These are phyloP conservation scores for Hydrophis major DNA, from an alignment of 2,797 vertebrate genomes.

Conservation along the genomic window DNA sequence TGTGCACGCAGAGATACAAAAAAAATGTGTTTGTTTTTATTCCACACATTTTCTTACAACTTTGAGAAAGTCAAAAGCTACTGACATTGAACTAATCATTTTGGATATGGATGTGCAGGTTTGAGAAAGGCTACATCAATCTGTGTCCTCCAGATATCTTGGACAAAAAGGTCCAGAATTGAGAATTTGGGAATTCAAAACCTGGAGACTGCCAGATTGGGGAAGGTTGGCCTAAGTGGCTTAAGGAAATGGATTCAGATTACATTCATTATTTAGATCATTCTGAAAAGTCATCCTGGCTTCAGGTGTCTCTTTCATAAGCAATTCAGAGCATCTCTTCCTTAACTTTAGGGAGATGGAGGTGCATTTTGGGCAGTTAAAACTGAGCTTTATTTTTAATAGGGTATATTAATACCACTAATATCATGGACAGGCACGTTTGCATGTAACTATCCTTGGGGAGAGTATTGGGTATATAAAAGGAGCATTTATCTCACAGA, in stretches of 20 bases:
- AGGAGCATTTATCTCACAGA: no score
- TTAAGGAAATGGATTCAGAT: neutral
- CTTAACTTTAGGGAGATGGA: neutral
- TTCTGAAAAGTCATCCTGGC: neutral
- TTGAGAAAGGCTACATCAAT: neutral
- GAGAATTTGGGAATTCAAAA: neutral
- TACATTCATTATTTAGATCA: neutral
- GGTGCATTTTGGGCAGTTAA: neutral
- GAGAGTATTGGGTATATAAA: no score
- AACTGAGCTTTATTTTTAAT: neutral
- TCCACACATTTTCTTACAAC: neutral
- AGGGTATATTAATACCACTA: no score
- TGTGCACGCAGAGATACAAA: neutral
- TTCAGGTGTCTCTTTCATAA: neutral
- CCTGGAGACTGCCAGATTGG: neutral
- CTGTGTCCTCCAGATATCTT: neutral
- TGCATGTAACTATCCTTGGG: neutral
- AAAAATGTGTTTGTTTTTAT: neutral
- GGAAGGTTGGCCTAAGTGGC: neutral
- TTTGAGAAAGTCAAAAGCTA: neutral
- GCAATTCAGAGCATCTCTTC: neutral
- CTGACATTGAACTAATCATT: slow-evolving; percentile 2
- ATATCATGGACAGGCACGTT: neutral
- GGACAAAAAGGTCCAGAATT: neutral
- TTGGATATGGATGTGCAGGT: neutral